Evolutionary conservation across 2,888 invertebrate species (phyloP), one percentile per base, ranked within the genome.

Genomic region (Chalcis sispes): DNA sequence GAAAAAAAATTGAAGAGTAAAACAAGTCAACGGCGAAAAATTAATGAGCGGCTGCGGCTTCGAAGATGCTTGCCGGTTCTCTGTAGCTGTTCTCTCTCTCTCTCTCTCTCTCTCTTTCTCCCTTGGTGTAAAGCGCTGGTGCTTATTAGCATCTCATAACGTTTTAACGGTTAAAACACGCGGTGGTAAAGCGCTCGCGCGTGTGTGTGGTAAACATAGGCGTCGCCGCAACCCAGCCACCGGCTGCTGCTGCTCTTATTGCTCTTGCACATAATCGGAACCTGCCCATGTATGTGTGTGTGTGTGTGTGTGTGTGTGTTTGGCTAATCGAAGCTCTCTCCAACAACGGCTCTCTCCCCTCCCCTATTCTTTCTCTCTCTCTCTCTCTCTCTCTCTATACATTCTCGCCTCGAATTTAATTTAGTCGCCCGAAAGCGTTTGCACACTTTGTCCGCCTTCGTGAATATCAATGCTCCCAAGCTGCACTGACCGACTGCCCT

Each of bases 401-500:
- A 4, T 50, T 58, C 70, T 54, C 54, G 78, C 75, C 72, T 72
- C 72, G 80, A 80, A 81, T 81, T 82, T 81, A 80, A 82, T 82
- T 81, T 81, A 77, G 80, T 77, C 77, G 75, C 64, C 71, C 67
- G 23, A 36, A 36, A 36, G 67, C 56, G 72, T 48, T 29, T 61
- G 61, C 50, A 23, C 46, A 69, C 65, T n/a, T 65, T 5, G 50
- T 25, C 15, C n/a, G 54, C 61, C 83, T 85, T 85, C 85, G 85
- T 85, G 85, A 83, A 84, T 84, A 83, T 81, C 85, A 84, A 85
- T 83, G 83, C 25, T n/a, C n/a, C 42, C 48, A 73, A 71, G 59
- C 76, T 74, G 74, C 1, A 25, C 8, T n/a, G 23, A 3, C 7
- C 20, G 46, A 8, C 23, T 48, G 5, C 32, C 15, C 4, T 8